Percentiles rank a stretch among this genome's conserved stretches.
Evolutionary conservation across 1,140 invertebrate genomes (phyloP).

Genomic region (Eumeta japonica): DNA sequence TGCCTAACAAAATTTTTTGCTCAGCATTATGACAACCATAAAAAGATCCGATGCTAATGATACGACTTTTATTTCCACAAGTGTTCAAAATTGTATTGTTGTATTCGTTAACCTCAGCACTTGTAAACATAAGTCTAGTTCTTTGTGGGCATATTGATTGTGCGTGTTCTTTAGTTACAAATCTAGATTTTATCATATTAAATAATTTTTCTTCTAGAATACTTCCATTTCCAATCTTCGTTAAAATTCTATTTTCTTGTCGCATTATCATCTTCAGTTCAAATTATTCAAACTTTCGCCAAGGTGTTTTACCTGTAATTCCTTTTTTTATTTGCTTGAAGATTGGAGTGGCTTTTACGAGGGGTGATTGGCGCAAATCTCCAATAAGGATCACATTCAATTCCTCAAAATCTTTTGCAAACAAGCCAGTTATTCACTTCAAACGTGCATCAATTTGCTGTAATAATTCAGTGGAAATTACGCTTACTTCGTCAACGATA

Average conservation of each 20-base stretch:
- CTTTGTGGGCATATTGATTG: background rate
- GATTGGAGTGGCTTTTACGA: background rate
- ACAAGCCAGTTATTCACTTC: background rate
- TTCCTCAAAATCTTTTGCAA: constrained; percentile 1
- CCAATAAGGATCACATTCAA: constrained; percentile 10
- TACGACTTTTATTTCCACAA: background rate
- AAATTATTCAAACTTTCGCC: constrained; percentile 1
- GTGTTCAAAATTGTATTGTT: background rate
- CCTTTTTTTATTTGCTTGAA: constrained; percentile 1
- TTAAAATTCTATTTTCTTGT: constrained; percentile 1
- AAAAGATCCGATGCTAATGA: background rate
- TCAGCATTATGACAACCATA: no score
- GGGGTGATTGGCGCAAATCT: background rate
- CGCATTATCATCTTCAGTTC: background rate
- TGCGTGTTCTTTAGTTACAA: background rate
- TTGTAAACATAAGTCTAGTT: background rate
- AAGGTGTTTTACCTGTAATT: background rate
- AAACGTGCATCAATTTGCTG: background rate
- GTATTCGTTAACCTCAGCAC: background rate
- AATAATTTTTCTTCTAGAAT: background rate
- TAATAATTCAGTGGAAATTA: constrained; percentile 1
- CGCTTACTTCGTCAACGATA: constrained; percentile 1
- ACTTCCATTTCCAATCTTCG: constrained; percentile 1
- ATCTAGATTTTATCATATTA: background rate
- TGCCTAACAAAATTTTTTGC: no score